Percentiles rank a stretch among this genome's conserved stretches.
Conservation (phyloP, 2,113 vertebrate genomes). For the Chascanopsetta lugubris region DNA sequence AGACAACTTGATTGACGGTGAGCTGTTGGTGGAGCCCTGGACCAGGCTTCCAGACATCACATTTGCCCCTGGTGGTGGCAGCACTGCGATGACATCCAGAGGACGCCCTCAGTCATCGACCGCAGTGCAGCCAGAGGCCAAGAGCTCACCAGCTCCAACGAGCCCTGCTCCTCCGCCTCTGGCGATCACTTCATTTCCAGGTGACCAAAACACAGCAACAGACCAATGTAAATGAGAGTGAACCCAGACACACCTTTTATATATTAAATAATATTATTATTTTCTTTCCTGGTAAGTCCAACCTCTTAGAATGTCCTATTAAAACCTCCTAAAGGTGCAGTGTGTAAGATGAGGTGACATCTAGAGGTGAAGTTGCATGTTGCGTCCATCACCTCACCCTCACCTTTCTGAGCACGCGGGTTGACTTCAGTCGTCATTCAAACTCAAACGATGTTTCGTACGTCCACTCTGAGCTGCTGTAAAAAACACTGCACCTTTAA, state of each 20-base stretch:
- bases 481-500: too few species aligned
- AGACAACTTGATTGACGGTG: conserved; percentile 3
- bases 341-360: too few species aligned
- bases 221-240: neutral
- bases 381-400: too few species aligned
- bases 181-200: conserved; percentile 26
- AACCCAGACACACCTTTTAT: neutral
- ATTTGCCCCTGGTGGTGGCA: neutral
- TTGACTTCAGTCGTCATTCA: too few species aligned
- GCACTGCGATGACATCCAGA: neutral
- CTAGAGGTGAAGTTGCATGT: too few species aligned
- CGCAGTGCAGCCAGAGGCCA: conserved; percentile 12
- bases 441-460: too few species aligned
- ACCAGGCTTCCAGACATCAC: conserved; percentile 11
- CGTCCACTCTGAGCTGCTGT: too few species aligned
- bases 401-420: too few species aligned
- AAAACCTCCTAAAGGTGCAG: too few species aligned
- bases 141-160: conserved; percentile 13
- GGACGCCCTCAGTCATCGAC: conserved; percentile 32
- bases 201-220: conserved; percentile 34
- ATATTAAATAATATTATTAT: neutral
- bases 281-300: too few species aligned
- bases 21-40: conserved; percentile 22
- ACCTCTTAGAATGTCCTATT: too few species aligned
- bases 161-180: conserved; percentile 17